phyloP scores from a whole-genome alignment of 2,113 vertebrate species.

The Turdus rufiventris region DNA sequence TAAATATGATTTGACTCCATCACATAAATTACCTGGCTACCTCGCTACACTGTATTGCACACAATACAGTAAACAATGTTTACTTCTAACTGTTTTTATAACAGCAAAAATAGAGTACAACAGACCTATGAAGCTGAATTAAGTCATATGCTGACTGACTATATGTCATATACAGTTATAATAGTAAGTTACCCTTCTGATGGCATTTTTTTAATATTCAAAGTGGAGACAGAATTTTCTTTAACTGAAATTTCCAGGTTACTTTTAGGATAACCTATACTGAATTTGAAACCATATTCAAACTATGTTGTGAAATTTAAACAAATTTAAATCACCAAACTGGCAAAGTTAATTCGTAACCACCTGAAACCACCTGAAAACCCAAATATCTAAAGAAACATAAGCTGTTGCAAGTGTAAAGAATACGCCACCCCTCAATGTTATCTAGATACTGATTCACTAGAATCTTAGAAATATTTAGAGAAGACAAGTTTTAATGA shows the following conservation, averaged over 20 bases:
- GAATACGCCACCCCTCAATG: not conserved
- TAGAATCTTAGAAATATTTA: not conserved
- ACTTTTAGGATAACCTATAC: not conserved
- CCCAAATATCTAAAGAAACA: not conserved
- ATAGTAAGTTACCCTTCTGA: not conserved
- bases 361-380: not conserved
- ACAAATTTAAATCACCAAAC: not conserved
- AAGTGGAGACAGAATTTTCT: not conserved
- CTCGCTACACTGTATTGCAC: not conserved
- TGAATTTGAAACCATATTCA: not conserved
- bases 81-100: not conserved
- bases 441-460: fast-evolving
- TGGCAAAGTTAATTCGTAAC: not conserved
- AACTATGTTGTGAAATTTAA: not conserved
- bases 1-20: not conserved
- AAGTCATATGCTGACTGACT: not conserved
- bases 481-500: not conserved
- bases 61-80: not conserved
- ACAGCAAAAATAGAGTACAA: not conserved
- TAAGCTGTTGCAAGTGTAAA: not conserved
- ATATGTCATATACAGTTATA: fast-evolving
- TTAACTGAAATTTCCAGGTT: not conserved
- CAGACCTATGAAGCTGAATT: not conserved
- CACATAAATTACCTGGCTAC: not conserved
- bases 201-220: not conserved